Evolutionary conservation across 2,113 vertebrate species (phyloP).

Genomic region (Phylloscopus whistleri): DNA sequence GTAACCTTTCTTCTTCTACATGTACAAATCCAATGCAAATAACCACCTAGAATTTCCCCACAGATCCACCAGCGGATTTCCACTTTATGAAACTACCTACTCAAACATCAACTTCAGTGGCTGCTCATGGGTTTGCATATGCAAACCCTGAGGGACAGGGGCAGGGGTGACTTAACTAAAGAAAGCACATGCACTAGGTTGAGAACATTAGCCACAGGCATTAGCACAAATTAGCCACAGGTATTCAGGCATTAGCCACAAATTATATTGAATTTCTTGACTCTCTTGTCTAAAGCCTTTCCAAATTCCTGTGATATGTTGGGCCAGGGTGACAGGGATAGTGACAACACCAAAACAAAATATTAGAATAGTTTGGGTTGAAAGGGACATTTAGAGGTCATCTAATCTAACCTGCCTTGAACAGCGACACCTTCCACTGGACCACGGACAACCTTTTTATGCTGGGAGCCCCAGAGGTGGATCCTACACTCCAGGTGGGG

Average conservation of each 20-base stretch:
- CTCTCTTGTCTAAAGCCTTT: background rate
- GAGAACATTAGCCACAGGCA: background rate
- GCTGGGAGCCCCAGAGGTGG: background rate
- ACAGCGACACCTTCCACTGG: background rate
- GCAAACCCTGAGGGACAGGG: background rate
- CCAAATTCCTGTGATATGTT: background rate
- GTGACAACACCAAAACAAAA: background rate
- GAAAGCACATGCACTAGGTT: background rate
- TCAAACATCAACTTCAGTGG: background rate
- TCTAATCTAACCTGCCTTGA: background rate
- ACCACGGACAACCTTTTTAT: background rate
- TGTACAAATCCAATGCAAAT: slow-evolving; percentile 30
- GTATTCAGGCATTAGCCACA: background rate
- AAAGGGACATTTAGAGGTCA: background rate
- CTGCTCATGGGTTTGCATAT: slow-evolving; percentile 29
- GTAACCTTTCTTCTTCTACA: background rate
- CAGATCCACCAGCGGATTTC: background rate
- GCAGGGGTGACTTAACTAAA: background rate
- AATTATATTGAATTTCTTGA: background rate
- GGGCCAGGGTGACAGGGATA: background rate
- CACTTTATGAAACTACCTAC: background rate
- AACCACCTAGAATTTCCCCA: background rate
- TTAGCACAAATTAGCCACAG: background rate
- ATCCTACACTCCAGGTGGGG: background rate
- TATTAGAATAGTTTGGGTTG: background rate